Evolutionary conservation across 2,888 invertebrate species (phyloP).

Genomic region (Eulithis testata): DNA sequence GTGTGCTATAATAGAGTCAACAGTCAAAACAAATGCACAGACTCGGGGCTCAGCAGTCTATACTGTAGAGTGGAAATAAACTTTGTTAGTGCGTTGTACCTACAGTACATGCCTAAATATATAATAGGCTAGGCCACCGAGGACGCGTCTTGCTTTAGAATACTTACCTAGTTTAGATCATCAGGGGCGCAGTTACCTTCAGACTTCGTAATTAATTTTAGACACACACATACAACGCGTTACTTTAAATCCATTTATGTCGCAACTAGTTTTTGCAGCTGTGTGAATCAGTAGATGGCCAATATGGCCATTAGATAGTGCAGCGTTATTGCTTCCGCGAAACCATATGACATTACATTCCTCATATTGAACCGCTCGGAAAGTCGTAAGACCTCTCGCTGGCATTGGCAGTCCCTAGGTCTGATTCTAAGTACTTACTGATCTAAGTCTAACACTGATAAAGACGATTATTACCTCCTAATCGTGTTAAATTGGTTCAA

Average conservation of each 20-base stretch:
- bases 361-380: slow-evolving; percentile 9
- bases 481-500: too few species aligned
- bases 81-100: too few species aligned
- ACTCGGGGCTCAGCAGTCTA: too few species aligned
- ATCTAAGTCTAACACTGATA: too few species aligned
- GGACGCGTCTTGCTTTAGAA: not conserved
- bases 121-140: not conserved
- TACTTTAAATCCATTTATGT: too few species aligned
- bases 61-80: too few species aligned
- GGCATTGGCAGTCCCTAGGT: slow-evolving; percentile 6
- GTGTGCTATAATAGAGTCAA: too few species aligned
- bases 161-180: not conserved
- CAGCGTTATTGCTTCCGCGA: slow-evolving; percentile 30
- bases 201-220: not conserved
- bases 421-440: not conserved
- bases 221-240: not conserved
- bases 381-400: slow-evolving; percentile 15
- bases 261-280: slow-evolving; percentile 20
- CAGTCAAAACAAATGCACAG: too few species aligned
- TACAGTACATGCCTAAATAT: not conserved
- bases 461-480: too few species aligned
- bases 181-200: not conserved
- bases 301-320: slow-evolving; percentile 27
- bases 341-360: slow-evolving; percentile 24
- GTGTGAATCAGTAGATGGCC: slow-evolving; percentile 23